Evolutionary conservation across 2,888 invertebrate genomes (phyloP), one percentile per base, ranked within the genome.

Genomic region (Melinopterus prodromus): DNA sequence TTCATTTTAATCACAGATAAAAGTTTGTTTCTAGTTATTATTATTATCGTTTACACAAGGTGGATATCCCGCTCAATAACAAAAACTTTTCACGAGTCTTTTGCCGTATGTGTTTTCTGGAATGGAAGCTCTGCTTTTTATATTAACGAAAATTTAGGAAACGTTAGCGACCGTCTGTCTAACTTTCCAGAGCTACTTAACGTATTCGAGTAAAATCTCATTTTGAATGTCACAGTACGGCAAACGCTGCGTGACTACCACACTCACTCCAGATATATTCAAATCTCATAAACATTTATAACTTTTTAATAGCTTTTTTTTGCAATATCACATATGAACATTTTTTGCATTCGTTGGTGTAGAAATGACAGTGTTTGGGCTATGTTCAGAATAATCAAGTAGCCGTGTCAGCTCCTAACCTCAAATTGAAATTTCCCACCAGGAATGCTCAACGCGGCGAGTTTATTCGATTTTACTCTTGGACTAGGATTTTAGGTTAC

Each of bases 401-500:
- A 26, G 26, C 26, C 26, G 26, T 26, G 26, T 26, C 26, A 26
- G 26, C 26, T 26, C 26, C 2, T 26, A 26, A 26, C 26, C 26
- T 26, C 26, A 53, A 80, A 80, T 78, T 16, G 80, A 79, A 82
- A 81, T 82, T 82, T 53, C 12, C 53, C 53, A 53, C 53, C 53
- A 53, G 53, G 9, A 9, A 53, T 53, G 53, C 53, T 53, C 53
- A 53, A 53, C 53, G 53, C 53, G 53, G 53, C 53, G 53, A 53
- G 53, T 53, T 53, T 53, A 79, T 82, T 82, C 80, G 70, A 75
- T 79, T 80, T 77, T 69, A 80, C 77, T 80, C 81, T 83, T 83
- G 84, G 84, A 84, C 84, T 84, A 84, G 84, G 83, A 82, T 83
- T 81, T 82, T 80, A 78, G 82, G 84, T 84, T 84, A 84, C 84